A percentile compares a stretch with the other conserved stretches of the same genome.
Evolutionary conservation across 2,113 vertebrate species (phyloP).

Genomic region (Catharus minimus): DNA sequence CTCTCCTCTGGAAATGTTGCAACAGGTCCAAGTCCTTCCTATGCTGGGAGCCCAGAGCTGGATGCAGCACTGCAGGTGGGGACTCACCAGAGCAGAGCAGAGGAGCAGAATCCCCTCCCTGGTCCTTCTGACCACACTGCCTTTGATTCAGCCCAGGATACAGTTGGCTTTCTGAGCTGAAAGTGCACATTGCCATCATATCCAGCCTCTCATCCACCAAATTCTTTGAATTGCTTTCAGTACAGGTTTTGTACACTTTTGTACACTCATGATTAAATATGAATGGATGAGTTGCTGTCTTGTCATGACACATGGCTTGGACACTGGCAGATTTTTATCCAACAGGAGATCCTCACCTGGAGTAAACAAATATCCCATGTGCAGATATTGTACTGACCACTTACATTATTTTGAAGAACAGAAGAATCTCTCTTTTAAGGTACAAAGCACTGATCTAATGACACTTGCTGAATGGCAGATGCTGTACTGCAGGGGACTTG

Average conservation of each 20-base stretch:
- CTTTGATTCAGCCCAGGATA: neutral
- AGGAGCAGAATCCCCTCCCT: neutral
- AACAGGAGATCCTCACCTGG: neutral
- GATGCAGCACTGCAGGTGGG: neutral
- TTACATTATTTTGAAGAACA: neutral
- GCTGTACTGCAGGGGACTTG: neutral
- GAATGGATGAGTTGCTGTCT: neutral
- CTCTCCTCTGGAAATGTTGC: neutral
- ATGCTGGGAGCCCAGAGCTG: neutral
- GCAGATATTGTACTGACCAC: neutral
- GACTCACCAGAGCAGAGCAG: neutral
- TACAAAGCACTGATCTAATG: neutral
- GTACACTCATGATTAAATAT: rapidly evolving
- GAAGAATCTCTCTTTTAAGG: neutral
- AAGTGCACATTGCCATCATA: neutral
- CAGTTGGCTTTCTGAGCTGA: neutral
- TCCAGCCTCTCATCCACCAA: neutral
- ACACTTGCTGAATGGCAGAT: neutral
- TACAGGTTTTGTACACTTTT: neutral
- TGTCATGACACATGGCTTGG: neutral
- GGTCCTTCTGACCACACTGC: neutral
- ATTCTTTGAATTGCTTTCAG: neutral
- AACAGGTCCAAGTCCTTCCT: neutral
- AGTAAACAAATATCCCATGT: neutral
- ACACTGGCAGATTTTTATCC: neutral